Base-by-base conservation (phyloP, 2,113 vertebrate species). In the Pitta sordida region DNA sequence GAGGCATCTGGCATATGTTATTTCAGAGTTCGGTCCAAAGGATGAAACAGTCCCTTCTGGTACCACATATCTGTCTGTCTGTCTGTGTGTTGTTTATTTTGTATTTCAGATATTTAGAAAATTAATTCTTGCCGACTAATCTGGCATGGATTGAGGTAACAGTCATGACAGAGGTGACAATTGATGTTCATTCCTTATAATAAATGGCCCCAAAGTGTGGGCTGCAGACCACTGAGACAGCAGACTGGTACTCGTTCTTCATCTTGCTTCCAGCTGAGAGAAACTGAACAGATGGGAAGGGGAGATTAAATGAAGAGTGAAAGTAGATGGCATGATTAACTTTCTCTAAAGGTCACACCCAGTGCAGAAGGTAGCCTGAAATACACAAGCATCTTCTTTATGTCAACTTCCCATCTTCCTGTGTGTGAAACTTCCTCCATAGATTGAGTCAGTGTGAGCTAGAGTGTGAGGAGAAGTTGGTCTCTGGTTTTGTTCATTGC, bases 241-340 rank as follows among this genome's bases (percentile, higher is more conserved):
- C 77, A 94, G 95, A 84, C 91, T 96, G 52, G 56, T 91, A 92
- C 83, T 93, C 36, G 53, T 95, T 95, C 91, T 95, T 96, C 94
- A 94, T 92, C 86, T 91, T 96, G 77, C 88, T 94, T 96, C 93
- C 86, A 95, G 94, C 77, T 93, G 95, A 92, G 94, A 94, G 56
- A 95, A 91, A 88, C 67, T 53, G 96, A 96, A 96, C 96, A 96
- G 92, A 95, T 94, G 91, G 94, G 77, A 96, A 89, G 77, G 69
- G 65, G 91, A 96, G 96, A 96, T 90, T 94, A 96, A 96, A 95
- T 96, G 94, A 96, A 90, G 92, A 96, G 74, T 92, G 94, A 96
- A 96, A 93, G 88, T 94, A 93, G 91, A 94, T 64, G 70, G 91
- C 86, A 91, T 94, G 95, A 96, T 96, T 94, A 95, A 95, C 95